phyloP scores from a whole-genome alignment of 2,113 vertebrate genomes.

The Beaufortia kweichowensis region DNA sequence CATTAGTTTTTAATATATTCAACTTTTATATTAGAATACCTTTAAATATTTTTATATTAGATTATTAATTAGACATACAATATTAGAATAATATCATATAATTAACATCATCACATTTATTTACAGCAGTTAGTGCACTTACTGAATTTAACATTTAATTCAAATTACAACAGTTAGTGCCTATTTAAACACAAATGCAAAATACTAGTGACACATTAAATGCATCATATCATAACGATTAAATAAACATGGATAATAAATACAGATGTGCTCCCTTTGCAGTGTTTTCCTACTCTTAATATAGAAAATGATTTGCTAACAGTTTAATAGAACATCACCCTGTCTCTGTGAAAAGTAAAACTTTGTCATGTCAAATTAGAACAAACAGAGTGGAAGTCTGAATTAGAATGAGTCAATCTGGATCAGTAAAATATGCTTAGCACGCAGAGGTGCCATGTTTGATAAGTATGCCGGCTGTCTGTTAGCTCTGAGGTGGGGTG shows the following conservation, averaged over 20 bases:
- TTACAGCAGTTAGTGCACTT: too few species aligned
- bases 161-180: neutral
- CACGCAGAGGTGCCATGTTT: slow-evolving; percentile 20
- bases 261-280: neutral
- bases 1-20: too few species aligned
- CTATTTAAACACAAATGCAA: neutral
- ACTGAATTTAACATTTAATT: neutral
- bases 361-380: slow-evolving; percentile 25
- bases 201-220: too few species aligned
- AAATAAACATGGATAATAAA: neutral
- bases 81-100: too few species aligned
- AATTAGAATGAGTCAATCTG: slow-evolving; percentile 21
- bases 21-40: too few species aligned
- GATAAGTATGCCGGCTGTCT: slow-evolving; percentile 18
- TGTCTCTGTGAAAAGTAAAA: slow-evolving; percentile 1
- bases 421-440: slow-evolving; percentile 15
- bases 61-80: too few species aligned
- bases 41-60: too few species aligned
- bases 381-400: neutral
- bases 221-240: neutral
- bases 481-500: slow-evolving; percentile 20
- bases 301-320: neutral
- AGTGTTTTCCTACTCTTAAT: neutral
- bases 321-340: neutral
- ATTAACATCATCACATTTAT: too few species aligned